phyloP scores from a whole-genome alignment of 2,888 invertebrate genomes.

The Zaprionus lineosus region DNA sequence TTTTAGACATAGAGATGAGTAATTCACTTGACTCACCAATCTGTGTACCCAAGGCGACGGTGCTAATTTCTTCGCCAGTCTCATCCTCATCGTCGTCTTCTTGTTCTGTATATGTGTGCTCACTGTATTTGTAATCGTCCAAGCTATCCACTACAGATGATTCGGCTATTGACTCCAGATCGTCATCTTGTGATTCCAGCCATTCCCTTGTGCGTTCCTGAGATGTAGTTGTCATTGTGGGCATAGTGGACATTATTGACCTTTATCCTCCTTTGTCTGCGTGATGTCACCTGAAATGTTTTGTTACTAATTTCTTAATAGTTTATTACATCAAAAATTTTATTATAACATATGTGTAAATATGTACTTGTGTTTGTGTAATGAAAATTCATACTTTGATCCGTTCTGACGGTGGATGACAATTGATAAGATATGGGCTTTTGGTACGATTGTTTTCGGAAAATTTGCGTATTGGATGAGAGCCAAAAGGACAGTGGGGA shows the following conservation, averaged over 20 bases:
- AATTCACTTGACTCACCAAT: slow-evolving; percentile 33
- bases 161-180: slow-evolving; percentile 66
- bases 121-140: slow-evolving; percentile 59
- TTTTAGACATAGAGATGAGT: no score
- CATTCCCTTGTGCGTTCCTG: slow-evolving; percentile 61
- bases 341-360: not conserved
- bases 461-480: not conserved
- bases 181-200: slow-evolving; percentile 52
- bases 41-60: slow-evolving; percentile 57
- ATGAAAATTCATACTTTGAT: slow-evolving; percentile 29
- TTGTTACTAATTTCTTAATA: slow-evolving; percentile 50
- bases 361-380: slow-evolving; percentile 2
- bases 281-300: slow-evolving; percentile 15
- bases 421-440: slow-evolving; percentile 51
- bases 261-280: not conserved
- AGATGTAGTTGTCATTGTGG: slow-evolving; percentile 34
- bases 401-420: slow-evolving; percentile 21
- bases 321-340: slow-evolving; percentile 30
- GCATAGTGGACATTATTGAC: slow-evolving; percentile 46
- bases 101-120: slow-evolving; percentile 40
- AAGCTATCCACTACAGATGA: slow-evolving; percentile 74
- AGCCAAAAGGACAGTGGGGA: slow-evolving; percentile 17
- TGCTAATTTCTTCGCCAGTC: slow-evolving; percentile 54
- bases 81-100: slow-evolving; percentile 40
- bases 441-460: not conserved